Conservation (phyloP, 2,888 invertebrate genomes). For the Liposcelis brunnea region DNA sequence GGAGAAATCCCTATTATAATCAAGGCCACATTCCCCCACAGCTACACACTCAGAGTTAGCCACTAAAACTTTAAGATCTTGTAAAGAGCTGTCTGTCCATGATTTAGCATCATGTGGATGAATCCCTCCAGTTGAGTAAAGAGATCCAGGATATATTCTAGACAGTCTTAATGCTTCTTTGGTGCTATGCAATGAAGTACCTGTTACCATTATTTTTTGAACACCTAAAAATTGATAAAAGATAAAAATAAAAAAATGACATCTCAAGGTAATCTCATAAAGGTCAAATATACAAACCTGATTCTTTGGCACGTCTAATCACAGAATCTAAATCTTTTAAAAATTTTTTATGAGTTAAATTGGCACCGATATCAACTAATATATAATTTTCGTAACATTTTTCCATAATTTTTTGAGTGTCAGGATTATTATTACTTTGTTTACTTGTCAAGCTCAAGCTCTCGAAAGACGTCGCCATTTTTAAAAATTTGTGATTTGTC, state of each 20-base stretch:
- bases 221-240: conserved; percentile 42
- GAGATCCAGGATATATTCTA: conserved; percentile 72
- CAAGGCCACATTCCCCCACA: conserved; percentile 84
- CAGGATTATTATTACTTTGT: too few species aligned
- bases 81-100: conserved; percentile 43
- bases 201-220: conserved; percentile 86
- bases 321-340: conserved; percentile 82
- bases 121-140: conserved; percentile 83
- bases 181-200: conserved; percentile 73
- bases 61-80: conserved; percentile 54
- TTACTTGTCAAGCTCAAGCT: too few species aligned
- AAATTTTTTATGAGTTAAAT: conserved; percentile 86
- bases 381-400: conserved; percentile 82
- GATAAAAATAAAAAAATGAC: conserved; percentile 8
- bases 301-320: conserved; percentile 78
- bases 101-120: conserved; percentile 90
- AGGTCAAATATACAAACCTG: conserved; percentile 46
- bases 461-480: too few species aligned
- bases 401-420: conserved; percentile 33
- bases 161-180: conserved; percentile 80
- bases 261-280: too few species aligned
- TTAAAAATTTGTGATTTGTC: too few species aligned
- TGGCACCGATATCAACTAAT: conserved; percentile 80
- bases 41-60: conserved; percentile 80
- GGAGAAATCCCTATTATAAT: conserved; percentile 87